Evolutionary conservation across 2,113 vertebrate species (phyloP), one percentile per base, ranked within the genome.

Genomic region (Thalassoma bifasciatum): DNA sequence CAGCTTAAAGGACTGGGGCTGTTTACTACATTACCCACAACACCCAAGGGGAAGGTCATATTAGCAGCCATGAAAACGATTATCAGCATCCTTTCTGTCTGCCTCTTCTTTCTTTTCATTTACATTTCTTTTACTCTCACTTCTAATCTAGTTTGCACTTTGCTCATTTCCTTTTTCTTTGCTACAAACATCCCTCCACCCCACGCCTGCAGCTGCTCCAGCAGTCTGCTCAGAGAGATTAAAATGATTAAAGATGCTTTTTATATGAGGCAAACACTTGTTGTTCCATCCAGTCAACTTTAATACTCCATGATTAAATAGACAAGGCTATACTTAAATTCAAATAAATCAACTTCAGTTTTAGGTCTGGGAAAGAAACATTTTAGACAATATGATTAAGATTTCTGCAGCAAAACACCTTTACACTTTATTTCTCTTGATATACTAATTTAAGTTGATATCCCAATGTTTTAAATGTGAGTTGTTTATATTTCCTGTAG

Each of bases 11-110:
- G 57, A 50, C 58, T 64, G 51, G 17, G 46, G 17, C 40, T 68
- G 70, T 84, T 88, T 57, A 88, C 77, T 77, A 67, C 67, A 78
- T 83, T 85, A 83, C 64, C 75, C 75, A 46, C 52, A 60, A 53
- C 30, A 52, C 74, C 54, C 34, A 2, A 59, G 76, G 84, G 64
- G 40, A 40, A 9, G 10, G 17, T 3, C 0, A 4, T 53, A 68
- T 86, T 82, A 78, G 64, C 70, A 72, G 54, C 24, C 54, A 66
- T 61, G 77, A 62, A 81, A 77, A 83, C 54, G 5, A 19, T 50
- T 37, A 24, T 75, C 66, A 52, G 34, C 40, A 3, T 38, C 10
- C 47, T 26, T 36, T 58, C 38, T 19, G 30, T 30, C 30, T 30
- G 30, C 30, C 30, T 30, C 13, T 8, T 8, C 8, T 44, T 9